Percentiles rank a stretch among this genome's conserved stretches.
phyloP scores from a whole-genome alignment of 2,797 vertebrate genomes.

The Spondyliosoma cantharus region DNA sequence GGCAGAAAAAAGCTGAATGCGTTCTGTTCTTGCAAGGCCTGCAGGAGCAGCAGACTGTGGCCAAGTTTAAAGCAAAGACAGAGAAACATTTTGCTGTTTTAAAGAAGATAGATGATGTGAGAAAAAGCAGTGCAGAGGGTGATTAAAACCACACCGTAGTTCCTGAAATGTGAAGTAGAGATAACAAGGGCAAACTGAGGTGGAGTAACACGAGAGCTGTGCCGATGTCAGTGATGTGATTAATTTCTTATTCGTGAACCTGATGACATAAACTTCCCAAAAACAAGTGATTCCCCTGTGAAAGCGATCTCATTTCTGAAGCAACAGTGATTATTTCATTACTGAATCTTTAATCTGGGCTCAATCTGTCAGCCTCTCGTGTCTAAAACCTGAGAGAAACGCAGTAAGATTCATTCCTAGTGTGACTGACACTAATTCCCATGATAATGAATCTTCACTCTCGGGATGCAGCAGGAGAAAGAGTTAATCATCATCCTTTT shows the following conservation, averaged over 20 bases:
- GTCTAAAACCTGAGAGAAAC: neutral
- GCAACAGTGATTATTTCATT: neutral
- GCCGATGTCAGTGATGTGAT: slow-evolving; percentile 35
- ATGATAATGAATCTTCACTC: slow-evolving; percentile 20
- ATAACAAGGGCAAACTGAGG: slow-evolving; percentile 38
- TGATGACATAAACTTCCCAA: slow-evolving; percentile 20
- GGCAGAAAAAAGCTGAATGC: neutral
- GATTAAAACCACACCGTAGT: slow-evolving; percentile 53
- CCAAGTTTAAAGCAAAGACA: slow-evolving; percentile 47
- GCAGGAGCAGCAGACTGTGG: slow-evolving; percentile 1
- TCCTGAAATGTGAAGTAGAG: slow-evolving; percentile 22
- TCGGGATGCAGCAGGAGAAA: slow-evolving; percentile 23
- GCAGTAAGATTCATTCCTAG: slow-evolving; percentile 1
- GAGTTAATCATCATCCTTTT: slow-evolving; percentile 23
- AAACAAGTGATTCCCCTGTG: slow-evolving; percentile 40
- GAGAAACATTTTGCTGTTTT: slow-evolving; percentile 22
- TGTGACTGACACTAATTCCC: slow-evolving; percentile 12
- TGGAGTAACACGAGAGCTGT: slow-evolving; percentile 42
- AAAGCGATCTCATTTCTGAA: slow-evolving; percentile 25
- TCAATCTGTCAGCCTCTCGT: neutral
- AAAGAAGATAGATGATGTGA: slow-evolving; percentile 37
- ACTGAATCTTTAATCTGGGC: slow-evolving; percentile 1
- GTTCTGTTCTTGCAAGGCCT: slow-evolving; percentile 20
- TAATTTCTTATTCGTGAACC: slow-evolving; percentile 14
- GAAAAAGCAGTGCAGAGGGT: slow-evolving; percentile 14